These are phyloP conservation scores for Limnothrissa miodon DNA, from an alignment of 2,113 vertebrate species.

Conservation along the genomic window DNA sequence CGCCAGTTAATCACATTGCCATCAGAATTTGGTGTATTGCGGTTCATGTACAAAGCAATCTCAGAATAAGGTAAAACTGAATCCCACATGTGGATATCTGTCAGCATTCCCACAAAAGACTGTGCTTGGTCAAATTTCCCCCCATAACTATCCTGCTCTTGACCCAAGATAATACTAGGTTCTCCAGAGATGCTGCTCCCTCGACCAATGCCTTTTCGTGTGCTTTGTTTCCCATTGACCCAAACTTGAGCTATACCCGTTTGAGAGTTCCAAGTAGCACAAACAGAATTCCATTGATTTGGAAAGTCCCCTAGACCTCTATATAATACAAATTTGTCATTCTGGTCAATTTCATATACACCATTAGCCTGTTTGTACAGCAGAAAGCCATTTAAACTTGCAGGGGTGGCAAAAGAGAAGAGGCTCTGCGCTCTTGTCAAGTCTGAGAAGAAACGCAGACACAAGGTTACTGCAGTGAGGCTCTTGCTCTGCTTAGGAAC, in stretches of 20 bases:
- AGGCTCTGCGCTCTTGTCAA: constrained; percentile 29
- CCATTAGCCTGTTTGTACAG: constrained; percentile 24
- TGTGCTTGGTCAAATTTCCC: constrained; percentile 23
- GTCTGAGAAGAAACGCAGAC: constrained; percentile 50
- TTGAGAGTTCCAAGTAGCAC: constrained; percentile 45
- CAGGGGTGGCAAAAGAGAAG: constrained; percentile 39
- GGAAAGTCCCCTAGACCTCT: constrained; percentile 6
- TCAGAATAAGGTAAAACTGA: constrained; percentile 22
- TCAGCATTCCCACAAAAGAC: constrained; percentile 49
- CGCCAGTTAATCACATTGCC: constrained; percentile 18
- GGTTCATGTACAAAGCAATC: constrained; percentile 28
- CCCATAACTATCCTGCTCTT: constrained; percentile 46
- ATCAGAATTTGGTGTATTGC: not conserved
- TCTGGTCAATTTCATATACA: not conserved
- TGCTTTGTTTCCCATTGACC: constrained; percentile 44
- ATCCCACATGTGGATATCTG: constrained; percentile 53
- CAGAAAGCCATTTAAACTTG: constrained; percentile 24
- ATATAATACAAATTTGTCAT: not conserved
- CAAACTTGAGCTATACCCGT: constrained; percentile 51
- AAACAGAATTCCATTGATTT: constrained; percentile 51
- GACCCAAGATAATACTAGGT: constrained; percentile 40
- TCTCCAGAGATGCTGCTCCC: constrained; percentile 15
- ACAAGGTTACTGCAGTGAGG: constrained; percentile 29
- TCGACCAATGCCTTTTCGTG: constrained; percentile 37
- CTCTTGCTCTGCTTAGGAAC: constrained; percentile 16